Evolutionary conservation across 2,113 vertebrate species (phyloP), one percentile per base, ranked within the genome.

Genomic region (Forbesichthys agassizii): DNA sequence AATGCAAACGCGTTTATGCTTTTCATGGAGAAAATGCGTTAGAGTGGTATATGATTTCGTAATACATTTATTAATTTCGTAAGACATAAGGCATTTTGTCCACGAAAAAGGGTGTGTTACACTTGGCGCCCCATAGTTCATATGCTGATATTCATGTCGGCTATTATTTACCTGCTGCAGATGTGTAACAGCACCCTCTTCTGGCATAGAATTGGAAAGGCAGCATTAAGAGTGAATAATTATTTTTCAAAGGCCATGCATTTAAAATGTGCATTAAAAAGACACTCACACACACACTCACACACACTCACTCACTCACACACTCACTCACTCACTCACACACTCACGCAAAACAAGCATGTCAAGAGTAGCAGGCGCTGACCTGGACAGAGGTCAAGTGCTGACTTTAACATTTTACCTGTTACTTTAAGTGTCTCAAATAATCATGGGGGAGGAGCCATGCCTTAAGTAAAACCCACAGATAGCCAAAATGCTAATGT

Each of bases 341-440:
- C 53, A 55, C n/a, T 16, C 56, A 33, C 8, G 9, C 58, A 27
- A 18, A 27, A 27, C 27, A 27, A 2, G 27, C 27, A 27, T 27
- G 27, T 27, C 27, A 27, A 27, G 27, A 27, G 27, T 42, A 8
- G 7, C 7, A 42, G 36, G 1, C 6, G 36, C 4, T 77, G 48
- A 85, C 75, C 69, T 66, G 55, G 16, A 42, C 36, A 1, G 27
- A 27, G 27, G 27, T 27, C 27, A 27, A 27, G 27, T 27, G 27
- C 27, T 27, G 27, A 27, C 27, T 27, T 27, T 27, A 27, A 27
- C 27, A 27, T 27, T 27, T 42, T 5, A 42, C 36, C 5, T 42
- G 36, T 42, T 8, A 5, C 4, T 42, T n/a, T 56, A 69, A 89
- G 64, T 89, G 63, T 85, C 84, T 86, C 82, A 82, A 72, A 64